These are phyloP conservation scores for Xestia sexstrigata DNA, from an alignment of 2,888 invertebrate genomes.

Conservation along the genomic window DNA sequence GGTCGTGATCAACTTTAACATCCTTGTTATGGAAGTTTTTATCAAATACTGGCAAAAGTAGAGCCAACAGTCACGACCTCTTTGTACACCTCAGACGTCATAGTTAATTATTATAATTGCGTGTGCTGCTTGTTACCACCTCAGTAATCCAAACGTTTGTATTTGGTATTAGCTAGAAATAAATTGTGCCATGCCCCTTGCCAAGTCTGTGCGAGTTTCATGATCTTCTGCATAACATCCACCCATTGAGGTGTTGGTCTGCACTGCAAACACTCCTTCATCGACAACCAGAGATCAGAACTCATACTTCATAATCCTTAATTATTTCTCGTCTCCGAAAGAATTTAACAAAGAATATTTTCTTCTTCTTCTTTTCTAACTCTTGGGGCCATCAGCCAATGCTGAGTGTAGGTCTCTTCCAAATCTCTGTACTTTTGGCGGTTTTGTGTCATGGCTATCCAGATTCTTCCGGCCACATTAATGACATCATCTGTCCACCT, in stretches of 20 bases:
- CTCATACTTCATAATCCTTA: not conserved
- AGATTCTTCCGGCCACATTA: too few species aligned
- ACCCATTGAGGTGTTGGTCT: not conserved
- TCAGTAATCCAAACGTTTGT: conserved; percentile 1
- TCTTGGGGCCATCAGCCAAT: too few species aligned
- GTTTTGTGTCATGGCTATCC: too few species aligned
- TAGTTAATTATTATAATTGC: not conserved
- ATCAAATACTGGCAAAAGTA: not conserved
- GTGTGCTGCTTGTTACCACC: not conserved
- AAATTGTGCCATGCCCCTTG: not conserved
- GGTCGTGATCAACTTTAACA: not conserved
- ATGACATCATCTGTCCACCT: too few species aligned
- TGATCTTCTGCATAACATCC: not conserved
- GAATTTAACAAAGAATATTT: not conserved
- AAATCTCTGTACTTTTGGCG: too few species aligned
- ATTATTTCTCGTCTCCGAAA: not conserved
- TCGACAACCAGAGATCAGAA: not conserved
- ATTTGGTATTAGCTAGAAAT: not conserved
- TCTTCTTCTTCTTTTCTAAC: too few species aligned
- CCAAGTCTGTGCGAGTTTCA: too few species aligned
- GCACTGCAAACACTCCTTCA: not conserved
- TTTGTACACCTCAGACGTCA: not conserved
- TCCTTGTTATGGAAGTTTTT: not conserved
- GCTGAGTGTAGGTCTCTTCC: too few species aligned
- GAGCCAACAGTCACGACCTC: not conserved